Conservation (phyloP, 2,888 invertebrate genomes). For the Xestia rhomboidea region DNA sequence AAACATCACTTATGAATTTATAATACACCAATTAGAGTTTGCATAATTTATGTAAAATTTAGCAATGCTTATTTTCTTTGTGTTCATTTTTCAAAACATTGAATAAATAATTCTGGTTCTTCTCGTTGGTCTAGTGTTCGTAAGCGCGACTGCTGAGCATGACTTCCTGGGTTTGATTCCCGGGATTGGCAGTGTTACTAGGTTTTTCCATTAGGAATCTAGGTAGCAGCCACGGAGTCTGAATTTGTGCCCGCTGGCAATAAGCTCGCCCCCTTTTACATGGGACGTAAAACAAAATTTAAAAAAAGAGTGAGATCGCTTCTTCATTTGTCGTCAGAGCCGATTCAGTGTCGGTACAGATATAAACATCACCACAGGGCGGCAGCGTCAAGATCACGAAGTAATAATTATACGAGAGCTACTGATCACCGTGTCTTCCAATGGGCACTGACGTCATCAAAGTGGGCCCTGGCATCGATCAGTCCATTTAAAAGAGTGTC, state of each 20-base stretch:
- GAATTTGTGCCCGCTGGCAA: too few species aligned
- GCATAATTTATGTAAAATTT: background rate
- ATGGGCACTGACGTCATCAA: background rate
- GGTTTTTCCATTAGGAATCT: too few species aligned
- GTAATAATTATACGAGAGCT: background rate
- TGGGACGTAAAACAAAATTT: background rate
- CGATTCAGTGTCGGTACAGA: background rate
- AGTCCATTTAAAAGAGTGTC: too few species aligned
- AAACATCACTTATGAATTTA: background rate
- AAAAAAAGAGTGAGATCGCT: background rate
- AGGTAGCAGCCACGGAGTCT: too few species aligned
- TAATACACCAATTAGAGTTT: constrained; percentile 5
- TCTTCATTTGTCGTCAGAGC: background rate
- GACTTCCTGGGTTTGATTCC: too few species aligned
- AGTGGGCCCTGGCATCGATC: background rate
- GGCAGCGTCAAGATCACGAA: background rate
- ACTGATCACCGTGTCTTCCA: background rate
- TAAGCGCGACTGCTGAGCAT: too few species aligned
- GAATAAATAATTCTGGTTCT: background rate
- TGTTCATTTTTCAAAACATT: background rate
- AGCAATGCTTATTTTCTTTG: background rate
- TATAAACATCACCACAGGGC: background rate
- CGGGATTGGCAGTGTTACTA: too few species aligned
- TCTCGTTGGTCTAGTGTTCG: too few species aligned
- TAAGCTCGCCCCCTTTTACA: too few species aligned